These are phyloP conservation scores for Aricia agestis DNA, from an alignment of 1,140 invertebrate genomes.

Conservation along the genomic window DNA sequence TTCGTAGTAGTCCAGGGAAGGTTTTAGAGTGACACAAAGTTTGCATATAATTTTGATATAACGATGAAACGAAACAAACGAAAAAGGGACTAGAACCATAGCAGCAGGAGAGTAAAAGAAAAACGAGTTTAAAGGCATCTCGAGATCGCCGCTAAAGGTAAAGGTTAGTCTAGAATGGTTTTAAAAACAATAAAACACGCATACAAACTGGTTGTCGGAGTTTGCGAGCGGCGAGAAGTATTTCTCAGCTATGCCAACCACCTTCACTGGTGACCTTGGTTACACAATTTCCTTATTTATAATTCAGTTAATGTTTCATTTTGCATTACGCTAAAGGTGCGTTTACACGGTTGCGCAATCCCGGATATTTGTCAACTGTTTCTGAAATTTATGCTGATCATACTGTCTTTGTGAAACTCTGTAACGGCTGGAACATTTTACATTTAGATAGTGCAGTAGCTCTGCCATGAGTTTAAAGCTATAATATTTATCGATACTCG, in stretches of 20 bases:
- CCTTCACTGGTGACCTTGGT: conserved; percentile 60
- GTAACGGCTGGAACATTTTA: not conserved
- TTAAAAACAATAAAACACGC: conserved; percentile 8
- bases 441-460: too few relatives aligned
- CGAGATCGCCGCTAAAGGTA: not conserved
- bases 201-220: not conserved
- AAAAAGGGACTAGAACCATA: not conserved
- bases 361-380: not conserved
- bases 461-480: too few relatives aligned
- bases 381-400: not conserved
- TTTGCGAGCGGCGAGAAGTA: conserved; percentile 42
- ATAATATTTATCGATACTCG: too few relatives aligned
- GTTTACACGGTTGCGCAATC: not conserved
- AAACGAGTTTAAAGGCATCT: not conserved
- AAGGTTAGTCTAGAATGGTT: not conserved
- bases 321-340: conserved; percentile 24
- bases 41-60: too few relatives aligned
- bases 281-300: conserved; percentile 57
- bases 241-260: conserved; percentile 58
- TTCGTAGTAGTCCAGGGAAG: too few relatives aligned
- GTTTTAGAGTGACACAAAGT: too few relatives aligned
- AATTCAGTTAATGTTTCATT: conserved; percentile 41
- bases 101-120: not conserved
- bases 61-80: too few relatives aligned
- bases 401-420: not conserved